Evolutionary conservation across 2,113 vertebrate genomes (phyloP).

Genomic region (Camelus dromedarius): DNA sequence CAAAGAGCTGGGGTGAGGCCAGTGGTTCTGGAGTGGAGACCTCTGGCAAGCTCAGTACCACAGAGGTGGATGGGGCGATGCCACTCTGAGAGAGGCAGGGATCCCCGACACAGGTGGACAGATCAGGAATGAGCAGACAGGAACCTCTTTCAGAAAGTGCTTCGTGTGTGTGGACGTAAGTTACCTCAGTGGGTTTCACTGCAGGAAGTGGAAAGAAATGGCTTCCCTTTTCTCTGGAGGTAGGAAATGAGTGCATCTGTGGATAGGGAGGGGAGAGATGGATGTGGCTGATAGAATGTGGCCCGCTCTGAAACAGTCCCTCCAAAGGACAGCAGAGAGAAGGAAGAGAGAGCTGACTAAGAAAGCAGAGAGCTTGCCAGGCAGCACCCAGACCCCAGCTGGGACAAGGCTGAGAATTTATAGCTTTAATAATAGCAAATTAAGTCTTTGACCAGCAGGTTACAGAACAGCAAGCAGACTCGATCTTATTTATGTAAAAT

Average conservation of each 20-base stretch:
- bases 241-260: not conserved
- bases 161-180: not conserved
- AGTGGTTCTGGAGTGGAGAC: not conserved
- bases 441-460: not conserved
- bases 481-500: not conserved
- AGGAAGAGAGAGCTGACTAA: not conserved
- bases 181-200: not conserved
- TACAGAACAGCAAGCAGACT: slow-evolving; percentile 4
- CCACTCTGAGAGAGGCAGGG: not conserved
- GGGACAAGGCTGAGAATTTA: slow-evolving; percentile 7
- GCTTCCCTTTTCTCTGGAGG: not conserved
- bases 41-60: not conserved
- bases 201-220: not conserved
- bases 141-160: not conserved
- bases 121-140: not conserved
- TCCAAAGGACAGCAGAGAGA: not conserved
- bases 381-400: not conserved
- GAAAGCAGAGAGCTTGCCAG: not conserved
- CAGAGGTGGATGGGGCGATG: not conserved
- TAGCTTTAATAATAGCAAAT: slow-evolving; percentile 56
- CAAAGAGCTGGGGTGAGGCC: not conserved
- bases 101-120: not conserved
- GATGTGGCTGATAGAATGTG: not conserved
- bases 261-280: not conserved
- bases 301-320: not conserved